Base-by-base conservation (phyloP, 1,140 invertebrate genomes). In the Caerostris darwini region DNA sequence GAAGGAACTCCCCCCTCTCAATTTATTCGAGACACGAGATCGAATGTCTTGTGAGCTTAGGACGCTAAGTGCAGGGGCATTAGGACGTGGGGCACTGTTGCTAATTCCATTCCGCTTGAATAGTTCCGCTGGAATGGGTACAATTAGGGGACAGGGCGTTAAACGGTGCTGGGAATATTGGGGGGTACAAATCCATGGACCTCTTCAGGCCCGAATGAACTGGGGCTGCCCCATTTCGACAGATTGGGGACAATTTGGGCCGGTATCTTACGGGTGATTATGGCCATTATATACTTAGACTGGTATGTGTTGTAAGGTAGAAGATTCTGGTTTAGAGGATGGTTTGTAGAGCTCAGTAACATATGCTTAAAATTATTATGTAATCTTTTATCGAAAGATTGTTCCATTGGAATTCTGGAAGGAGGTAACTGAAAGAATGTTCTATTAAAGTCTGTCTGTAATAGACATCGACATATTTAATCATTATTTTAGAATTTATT, bases 51-150 rank as follows among this genome's bases (percentile, higher is more conserved):
- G n/a, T n/a, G 10, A 2, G 34, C 7, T 77, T 77, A 77, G 69
- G 69, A n/a, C 69, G 69, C 50, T 77, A 71, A 77, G 34, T 77
- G 69, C 69, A 34, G 34, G 10, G 69, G 69, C 69, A 77, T 77
- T 71, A 71, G 8, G 19, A 50, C n/a, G n/a, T n/a, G n/a, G 34
- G 34, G 34, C 34, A 12, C 69, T 77, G 69, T 77, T 77, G 34
- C 34, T 77, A 77, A 77, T 77, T 50, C 69, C 69, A 34, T 5
- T 77, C 3, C 69, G 69, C 69, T 77, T 77, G 19, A 77, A 77
- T 77, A 10, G 69, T 2, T 53, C 34, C 69, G 6, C 4, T 50
- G 34, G 50, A 77, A 77, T 77, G 69, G 19, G 34, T 34, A 77
- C 69, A 77, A 50, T 50, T 77, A 71, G 69, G 19, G 69, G 50